Percentiles rank a stretch among this genome's conserved stretches.
phyloP scores from a whole-genome alignment of 2,113 vertebrate species.

The Heptranchias perlo region DNA sequence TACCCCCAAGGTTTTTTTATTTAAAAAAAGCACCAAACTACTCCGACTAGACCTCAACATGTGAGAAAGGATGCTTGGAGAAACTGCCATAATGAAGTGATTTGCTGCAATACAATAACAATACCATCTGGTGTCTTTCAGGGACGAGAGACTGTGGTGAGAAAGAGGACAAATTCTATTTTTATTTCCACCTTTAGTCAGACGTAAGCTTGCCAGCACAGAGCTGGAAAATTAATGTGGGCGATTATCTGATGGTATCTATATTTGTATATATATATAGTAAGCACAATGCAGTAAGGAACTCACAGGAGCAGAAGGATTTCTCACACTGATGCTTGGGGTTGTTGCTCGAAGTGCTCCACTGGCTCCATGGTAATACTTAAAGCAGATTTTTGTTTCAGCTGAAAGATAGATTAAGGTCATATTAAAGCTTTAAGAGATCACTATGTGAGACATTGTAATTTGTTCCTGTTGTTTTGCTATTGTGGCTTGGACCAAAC shows the following conservation, averaged over 20 bases:
- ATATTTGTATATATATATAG: background rate
- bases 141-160: background rate
- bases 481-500: background rate
- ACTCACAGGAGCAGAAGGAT: slow-evolving; percentile 74
- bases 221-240: background rate
- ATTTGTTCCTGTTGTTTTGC: background rate
- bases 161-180: slow-evolving; percentile 16
- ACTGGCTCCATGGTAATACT: slow-evolving; percentile 90
- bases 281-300: background rate
- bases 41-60: background rate
- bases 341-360: slow-evolving; percentile 88
- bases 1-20: background rate
- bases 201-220: background rate
- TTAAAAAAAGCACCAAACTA: background rate
- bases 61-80: background rate
- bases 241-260: background rate
- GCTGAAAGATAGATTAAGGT: slow-evolving; percentile 57
- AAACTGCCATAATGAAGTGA: background rate
- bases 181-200: background rate
- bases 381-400: slow-evolving; percentile 97
- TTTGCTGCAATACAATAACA: background rate
- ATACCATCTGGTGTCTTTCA: background rate
- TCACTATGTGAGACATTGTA: background rate
- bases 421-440: slow-evolving; percentile 17
- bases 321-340: slow-evolving; percentile 84